phyloP scores from a whole-genome alignment of 2,888 invertebrate genomes.

The Hirudinaria manillensis region DNA sequence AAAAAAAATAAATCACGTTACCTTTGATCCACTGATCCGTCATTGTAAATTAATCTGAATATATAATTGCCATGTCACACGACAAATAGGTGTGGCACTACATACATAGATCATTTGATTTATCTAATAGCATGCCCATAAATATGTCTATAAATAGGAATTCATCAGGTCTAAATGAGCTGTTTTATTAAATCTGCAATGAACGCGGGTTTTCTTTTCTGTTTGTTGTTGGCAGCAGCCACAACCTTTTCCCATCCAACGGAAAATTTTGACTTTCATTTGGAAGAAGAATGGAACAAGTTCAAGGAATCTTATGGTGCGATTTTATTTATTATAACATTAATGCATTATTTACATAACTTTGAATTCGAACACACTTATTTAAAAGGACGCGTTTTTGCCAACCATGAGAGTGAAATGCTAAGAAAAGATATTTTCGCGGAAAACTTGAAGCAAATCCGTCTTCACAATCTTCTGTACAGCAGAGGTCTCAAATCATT shows the following conservation, averaged over 20 bases:
- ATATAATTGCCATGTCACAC: too few species aligned
- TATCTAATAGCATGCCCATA: too few species aligned
- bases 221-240: neutral
- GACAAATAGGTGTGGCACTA: too few species aligned
- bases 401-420: neutral
- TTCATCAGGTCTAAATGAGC: too few species aligned
- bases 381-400: neutral
- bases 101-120: too few species aligned
- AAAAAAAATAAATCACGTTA: too few species aligned
- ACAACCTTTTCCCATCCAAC: neutral
- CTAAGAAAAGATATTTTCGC: slow-evolving; percentile 22
- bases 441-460: slow-evolving; percentile 18
- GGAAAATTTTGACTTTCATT: neutral
- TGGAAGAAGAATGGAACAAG: slow-evolving; percentile 2
- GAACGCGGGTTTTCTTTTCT: neutral
- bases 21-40: too few species aligned
- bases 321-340: too few species aligned
- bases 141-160: too few species aligned
- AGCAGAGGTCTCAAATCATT: slow-evolving; percentile 21
- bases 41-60: too few species aligned
- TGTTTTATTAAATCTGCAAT: neutral
- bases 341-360: too few species aligned
- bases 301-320: neutral
- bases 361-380: too few species aligned
- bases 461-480: slow-evolving; percentile 24